Percentiles rank a stretch among this genome's conserved stretches.
Conservation (phyloP, 2,797 vertebrate species). For the Gadopsis bispinosus region DNA sequence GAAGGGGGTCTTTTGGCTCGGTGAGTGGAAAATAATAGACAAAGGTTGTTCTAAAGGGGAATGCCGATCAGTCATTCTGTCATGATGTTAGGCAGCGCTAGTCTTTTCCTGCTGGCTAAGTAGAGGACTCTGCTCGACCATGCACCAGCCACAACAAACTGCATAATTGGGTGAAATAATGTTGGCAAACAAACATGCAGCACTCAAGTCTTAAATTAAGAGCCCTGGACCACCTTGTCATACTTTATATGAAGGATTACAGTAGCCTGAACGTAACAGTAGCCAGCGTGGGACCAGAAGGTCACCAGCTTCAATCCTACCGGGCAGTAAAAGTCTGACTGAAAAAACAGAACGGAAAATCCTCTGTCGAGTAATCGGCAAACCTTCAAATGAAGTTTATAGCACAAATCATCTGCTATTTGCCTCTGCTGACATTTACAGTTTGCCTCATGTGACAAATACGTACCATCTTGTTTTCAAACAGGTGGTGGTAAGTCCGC, state of each 20-base stretch:
- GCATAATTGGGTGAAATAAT: conserved; percentile 64
- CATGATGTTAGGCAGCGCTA: conserved; percentile 73
- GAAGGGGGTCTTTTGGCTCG: conserved; percentile 75
- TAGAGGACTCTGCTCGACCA: conserved; percentile 60
- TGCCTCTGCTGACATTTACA: neutral
- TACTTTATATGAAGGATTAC: conserved; percentile 51
- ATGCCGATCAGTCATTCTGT: conserved; percentile 80
- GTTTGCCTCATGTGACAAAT: neutral
- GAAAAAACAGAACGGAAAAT: neutral
- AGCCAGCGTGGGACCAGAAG: conserved; percentile 10
- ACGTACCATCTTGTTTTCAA: conserved; percentile 87
- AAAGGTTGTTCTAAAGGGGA: conserved; percentile 81
- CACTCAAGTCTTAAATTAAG: conserved; percentile 33
- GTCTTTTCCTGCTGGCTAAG: conserved; percentile 73
- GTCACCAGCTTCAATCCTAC: neutral
- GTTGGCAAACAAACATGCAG: conserved; percentile 65
- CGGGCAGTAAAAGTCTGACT: neutral
- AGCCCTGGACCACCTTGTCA: conserved; percentile 49
- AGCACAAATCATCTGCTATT: neutral
- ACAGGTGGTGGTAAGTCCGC: conserved; percentile 86
- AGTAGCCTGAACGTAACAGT: conserved; percentile 34
- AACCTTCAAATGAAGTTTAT: neutral
- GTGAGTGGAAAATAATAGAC: conserved; percentile 85
- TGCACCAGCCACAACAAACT: conserved; percentile 71
- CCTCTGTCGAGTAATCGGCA: neutral